phyloP scores from a whole-genome alignment of 2,888 invertebrate species.

The Adela reaumurella region DNA sequence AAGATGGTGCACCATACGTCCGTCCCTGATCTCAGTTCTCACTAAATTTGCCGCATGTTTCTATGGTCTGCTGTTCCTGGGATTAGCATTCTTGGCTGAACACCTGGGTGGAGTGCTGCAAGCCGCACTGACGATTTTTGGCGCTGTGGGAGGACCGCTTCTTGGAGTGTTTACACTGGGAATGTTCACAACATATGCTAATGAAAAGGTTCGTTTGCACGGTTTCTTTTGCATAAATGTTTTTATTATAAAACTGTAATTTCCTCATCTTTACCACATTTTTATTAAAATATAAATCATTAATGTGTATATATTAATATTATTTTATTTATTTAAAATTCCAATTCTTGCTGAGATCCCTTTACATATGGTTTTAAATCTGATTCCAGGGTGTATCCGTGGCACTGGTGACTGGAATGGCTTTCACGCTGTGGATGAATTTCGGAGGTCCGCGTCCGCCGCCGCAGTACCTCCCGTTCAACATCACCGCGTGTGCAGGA shows the following conservation, averaged over 20 bases:
- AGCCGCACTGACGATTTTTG: slow-evolving; percentile 81
- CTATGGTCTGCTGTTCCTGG: slow-evolving; percentile 75
- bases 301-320: background rate
- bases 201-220: slow-evolving; percentile 55
- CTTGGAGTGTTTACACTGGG: slow-evolving; percentile 82
- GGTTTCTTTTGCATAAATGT: too few relatives aligned
- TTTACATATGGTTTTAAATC: background rate
- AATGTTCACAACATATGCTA: slow-evolving; percentile 73
- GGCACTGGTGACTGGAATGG: slow-evolving; percentile 63
- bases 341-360: slow-evolving; percentile 1
- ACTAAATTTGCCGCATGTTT: slow-evolving; percentile 66
- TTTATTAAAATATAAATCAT: background rate
- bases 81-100: slow-evolving; percentile 78
- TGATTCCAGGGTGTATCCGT: slow-evolving; percentile 62
- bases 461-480: slow-evolving; percentile 51
- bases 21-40: slow-evolving; percentile 41
- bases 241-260: too few relatives aligned
- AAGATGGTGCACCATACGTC: slow-evolving; percentile 33
- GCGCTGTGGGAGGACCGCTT: slow-evolving; percentile 84
- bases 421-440: slow-evolving; percentile 76
- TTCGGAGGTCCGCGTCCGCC: slow-evolving; percentile 76
- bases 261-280: background rate
- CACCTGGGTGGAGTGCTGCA: slow-evolving; percentile 84
- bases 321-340: slow-evolving; percentile 4
- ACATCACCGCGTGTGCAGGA: slow-evolving; percentile 52